Percentiles rank a stretch among this genome's conserved stretches.
These are phyloP conservation scores for Helicolenus hilgendorfi DNA, from an alignment of 2,797 vertebrate species.

Conservation along the genomic window DNA sequence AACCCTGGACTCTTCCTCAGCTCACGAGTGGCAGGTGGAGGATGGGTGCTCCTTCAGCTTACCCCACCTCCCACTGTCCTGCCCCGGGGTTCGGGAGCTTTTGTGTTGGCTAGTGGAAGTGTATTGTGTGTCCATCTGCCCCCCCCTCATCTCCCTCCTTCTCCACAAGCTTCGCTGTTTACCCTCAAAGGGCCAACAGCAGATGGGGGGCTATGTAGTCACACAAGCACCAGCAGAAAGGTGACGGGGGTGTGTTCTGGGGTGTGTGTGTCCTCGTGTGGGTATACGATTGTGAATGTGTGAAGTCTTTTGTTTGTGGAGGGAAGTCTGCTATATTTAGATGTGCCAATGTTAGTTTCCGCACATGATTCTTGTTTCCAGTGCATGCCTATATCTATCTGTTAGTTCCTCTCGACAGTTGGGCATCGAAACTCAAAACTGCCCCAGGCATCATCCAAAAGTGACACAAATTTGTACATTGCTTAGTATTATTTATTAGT, in stretches of 20 bases:
- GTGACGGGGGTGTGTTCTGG: not conserved
- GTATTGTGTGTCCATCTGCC: slow-evolving; percentile 83
- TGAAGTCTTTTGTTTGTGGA: slow-evolving; percentile 42
- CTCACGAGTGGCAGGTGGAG: slow-evolving; percentile 66
- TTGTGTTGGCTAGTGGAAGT: slow-evolving; percentile 64
- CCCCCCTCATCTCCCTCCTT: slow-evolving; percentile 40
- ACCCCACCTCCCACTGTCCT: slow-evolving; percentile 45
- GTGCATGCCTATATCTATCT: not conserved
- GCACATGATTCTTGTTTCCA: slow-evolving; percentile 18
- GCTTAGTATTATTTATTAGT: not conserved
- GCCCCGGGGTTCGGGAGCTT: slow-evolving; percentile 26
- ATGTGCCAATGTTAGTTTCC: slow-evolving; percentile 13
- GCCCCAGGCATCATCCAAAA: not conserved
- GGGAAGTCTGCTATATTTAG: slow-evolving; percentile 46
- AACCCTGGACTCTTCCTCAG: not conserved
- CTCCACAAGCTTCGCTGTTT: slow-evolving; percentile 47
- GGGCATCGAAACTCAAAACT: not conserved
- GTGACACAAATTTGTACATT: not conserved
- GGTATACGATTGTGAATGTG: not conserved
- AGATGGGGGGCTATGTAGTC: slow-evolving; percentile 60
- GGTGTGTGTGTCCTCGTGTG: not conserved
- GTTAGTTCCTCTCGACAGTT: slow-evolving; percentile 15
- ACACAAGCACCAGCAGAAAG: slow-evolving; percentile 44
- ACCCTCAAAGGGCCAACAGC: slow-evolving; percentile 68
- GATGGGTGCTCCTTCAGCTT: slow-evolving; percentile 36